A percentile compares a stretch with the other conserved stretches of the same genome.
Conservation (phyloP, 2,797 vertebrate genomes). For the Yasuhikotakia modesta region DNA sequence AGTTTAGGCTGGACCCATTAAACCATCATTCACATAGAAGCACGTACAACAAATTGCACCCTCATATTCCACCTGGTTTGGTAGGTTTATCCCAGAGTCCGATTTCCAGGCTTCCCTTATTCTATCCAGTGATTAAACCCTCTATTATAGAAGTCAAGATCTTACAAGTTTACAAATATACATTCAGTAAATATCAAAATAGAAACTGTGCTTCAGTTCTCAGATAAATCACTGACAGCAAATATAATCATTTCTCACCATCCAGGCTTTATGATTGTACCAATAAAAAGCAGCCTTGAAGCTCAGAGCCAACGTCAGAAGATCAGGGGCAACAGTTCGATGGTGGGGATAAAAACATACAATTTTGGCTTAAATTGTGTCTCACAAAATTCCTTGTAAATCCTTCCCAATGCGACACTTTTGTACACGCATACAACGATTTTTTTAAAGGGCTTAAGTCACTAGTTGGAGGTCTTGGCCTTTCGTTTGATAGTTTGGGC, state of each 20-base stretch:
- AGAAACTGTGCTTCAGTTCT: slow-evolving; percentile 56
- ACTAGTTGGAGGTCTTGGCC: slow-evolving; percentile 72
- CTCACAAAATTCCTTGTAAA: slow-evolving; percentile 62
- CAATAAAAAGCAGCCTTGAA: slow-evolving; percentile 62
- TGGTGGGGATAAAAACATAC: slow-evolving; percentile 31
- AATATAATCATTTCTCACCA: slow-evolving; percentile 62
- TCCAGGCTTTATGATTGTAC: slow-evolving; percentile 73
- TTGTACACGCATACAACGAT: slow-evolving; percentile 26
- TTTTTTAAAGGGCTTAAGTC: slow-evolving; percentile 71
- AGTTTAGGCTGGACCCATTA: neutral
- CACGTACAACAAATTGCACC: slow-evolving; percentile 14
- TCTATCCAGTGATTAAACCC: slow-evolving; percentile 60
- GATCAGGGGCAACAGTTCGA: slow-evolving; percentile 56
- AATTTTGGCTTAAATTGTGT: slow-evolving; percentile 61
- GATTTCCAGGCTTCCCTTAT: slow-evolving; percentile 49
- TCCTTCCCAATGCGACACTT: slow-evolving; percentile 51
- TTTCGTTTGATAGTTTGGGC: slow-evolving; percentile 54
- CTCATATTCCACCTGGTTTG: slow-evolving; percentile 27
- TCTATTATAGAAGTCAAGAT: slow-evolving; percentile 57
- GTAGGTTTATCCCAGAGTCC: slow-evolving; percentile 24
- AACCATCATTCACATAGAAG: slow-evolving; percentile 8
- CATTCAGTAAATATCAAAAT: slow-evolving; percentile 60
- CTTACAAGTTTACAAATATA: slow-evolving; percentile 59
- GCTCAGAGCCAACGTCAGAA: slow-evolving; percentile 56
- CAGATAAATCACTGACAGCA: slow-evolving; percentile 59